Conservation (phyloP, 2,888 invertebrate genomes). For the Pemphredon lugubris region DNA sequence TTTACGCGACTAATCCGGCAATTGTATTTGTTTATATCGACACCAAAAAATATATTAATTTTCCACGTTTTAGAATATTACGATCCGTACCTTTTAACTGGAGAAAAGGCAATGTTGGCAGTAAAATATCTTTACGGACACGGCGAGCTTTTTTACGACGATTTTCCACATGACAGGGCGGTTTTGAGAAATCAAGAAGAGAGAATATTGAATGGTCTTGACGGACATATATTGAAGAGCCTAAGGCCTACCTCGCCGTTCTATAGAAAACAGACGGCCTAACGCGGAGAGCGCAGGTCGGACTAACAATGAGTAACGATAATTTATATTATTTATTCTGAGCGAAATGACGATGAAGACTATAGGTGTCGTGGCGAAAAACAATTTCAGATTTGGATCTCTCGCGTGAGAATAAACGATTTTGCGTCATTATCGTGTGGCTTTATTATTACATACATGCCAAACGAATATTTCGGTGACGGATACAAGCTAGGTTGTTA, state of each 20-base stretch:
- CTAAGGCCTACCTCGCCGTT: constrained; percentile 85
- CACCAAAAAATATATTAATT: too few relatives aligned
- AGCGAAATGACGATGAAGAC: background rate
- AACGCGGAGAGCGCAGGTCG: constrained; percentile 43
- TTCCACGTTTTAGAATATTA: constrained; percentile 36
- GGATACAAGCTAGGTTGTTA: too few relatives aligned
- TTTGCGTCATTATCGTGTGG: background rate
- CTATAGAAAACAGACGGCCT: constrained; percentile 75
- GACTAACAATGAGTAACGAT: constrained; percentile 5
- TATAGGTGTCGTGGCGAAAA: background rate
- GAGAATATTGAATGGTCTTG: constrained; percentile 84
- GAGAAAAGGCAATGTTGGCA: constrained; percentile 83
- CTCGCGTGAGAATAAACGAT: background rate
- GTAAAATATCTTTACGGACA: constrained; percentile 83
- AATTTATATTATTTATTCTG: constrained; percentile 19
- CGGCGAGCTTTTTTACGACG: constrained; percentile 85
- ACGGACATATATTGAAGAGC: constrained; percentile 84
- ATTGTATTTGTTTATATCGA: too few relatives aligned
- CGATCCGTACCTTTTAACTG: constrained; percentile 85
- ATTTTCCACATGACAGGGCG: constrained; percentile 85
- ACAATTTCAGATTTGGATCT: background rate
- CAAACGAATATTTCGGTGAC: too few relatives aligned
- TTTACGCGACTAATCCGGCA: too few relatives aligned
- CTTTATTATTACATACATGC: background rate
- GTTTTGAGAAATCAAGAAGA: constrained; percentile 84